Percentiles rank a stretch among this genome's conserved stretches.
These are phyloP conservation scores for Hydractinia symbiolongicarpus DNA, from an alignment of 30 jellyfish, hydroid and myxozoan genomes.

Conservation along the genomic window DNA sequence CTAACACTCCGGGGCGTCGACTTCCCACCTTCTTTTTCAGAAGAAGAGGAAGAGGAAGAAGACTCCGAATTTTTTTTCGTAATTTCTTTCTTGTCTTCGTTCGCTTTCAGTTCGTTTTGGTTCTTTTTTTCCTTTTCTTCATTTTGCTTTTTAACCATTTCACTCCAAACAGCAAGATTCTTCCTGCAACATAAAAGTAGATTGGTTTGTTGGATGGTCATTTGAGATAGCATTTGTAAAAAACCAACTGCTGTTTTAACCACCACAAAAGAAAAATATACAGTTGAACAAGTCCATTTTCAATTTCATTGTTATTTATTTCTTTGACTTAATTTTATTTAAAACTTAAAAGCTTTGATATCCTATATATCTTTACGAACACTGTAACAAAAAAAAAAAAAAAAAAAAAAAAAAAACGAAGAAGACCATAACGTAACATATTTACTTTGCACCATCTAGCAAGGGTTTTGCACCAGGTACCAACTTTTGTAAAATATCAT, in stretches of 20 bases:
- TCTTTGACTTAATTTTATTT: background rate
- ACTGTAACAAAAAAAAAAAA: background rate
- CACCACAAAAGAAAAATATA: background rate
- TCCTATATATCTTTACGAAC: background rate
- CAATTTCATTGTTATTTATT: background rate
- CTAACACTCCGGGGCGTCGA: too few relatives aligned
- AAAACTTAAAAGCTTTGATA: background rate
- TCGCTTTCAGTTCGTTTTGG: too few relatives aligned
- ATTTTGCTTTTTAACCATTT: slow-evolving; percentile 54
- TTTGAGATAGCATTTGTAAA: background rate
- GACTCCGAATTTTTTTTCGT: too few relatives aligned
- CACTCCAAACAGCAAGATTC: slow-evolving; percentile 60
- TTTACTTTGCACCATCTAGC: slow-evolving; percentile 91
- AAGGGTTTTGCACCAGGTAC: slow-evolving; percentile 74
- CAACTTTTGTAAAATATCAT: slow-evolving; percentile 52
- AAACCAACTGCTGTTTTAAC: background rate
- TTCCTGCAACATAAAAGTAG: slow-evolving; percentile 55
- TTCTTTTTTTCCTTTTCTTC: slow-evolving; percentile 30
- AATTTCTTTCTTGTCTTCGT: too few relatives aligned
- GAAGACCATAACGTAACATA: background rate
- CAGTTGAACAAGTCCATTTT: background rate
- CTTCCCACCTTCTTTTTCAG: too few relatives aligned
- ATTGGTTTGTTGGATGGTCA: background rate
- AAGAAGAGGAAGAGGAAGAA: too few relatives aligned
- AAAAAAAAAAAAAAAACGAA: background rate